Percentiles rank a stretch among this genome's conserved stretches.
Conservation (phyloP, 2,888 invertebrate species). For the Drosophila nigricruria region DNA sequence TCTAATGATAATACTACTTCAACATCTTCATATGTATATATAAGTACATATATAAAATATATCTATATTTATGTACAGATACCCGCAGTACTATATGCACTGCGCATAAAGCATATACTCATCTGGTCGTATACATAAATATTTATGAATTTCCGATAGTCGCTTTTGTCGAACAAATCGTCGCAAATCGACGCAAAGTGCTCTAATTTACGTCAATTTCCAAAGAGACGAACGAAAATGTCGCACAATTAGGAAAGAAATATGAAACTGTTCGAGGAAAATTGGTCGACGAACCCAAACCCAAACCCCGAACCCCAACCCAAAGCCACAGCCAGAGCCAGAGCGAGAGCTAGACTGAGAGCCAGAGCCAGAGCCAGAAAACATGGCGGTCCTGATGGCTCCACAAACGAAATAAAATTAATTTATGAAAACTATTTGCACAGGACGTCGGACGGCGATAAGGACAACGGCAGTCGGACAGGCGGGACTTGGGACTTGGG, state of each 20-base stretch:
- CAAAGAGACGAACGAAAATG: constrained; percentile 60
- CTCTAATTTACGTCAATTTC: constrained; percentile 78
- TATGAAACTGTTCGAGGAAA: constrained; percentile 61
- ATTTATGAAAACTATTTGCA: constrained; percentile 81
- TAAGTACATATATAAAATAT: background rate
- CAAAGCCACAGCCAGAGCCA: background rate
- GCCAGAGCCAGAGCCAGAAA: constrained; percentile 24
- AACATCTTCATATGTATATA: too few relatives aligned
- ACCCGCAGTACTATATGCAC: background rate
- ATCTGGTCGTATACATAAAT: constrained; percentile 64
- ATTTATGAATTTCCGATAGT: constrained; percentile 71
- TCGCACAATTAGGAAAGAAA: constrained; percentile 76
- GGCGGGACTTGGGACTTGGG: background rate
- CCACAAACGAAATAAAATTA: constrained; percentile 77
- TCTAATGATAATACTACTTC: constrained; percentile 7
- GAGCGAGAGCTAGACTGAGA: background rate
- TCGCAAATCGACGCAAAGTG: constrained; percentile 77
- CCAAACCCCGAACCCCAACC: background rate
- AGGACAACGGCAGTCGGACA: constrained; percentile 31
- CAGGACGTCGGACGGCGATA: constrained; percentile 63
- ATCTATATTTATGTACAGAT: constrained; percentile 3
- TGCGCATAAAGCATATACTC: constrained; percentile 43
- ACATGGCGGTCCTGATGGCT: constrained; percentile 59
- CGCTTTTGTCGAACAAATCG: constrained; percentile 64
- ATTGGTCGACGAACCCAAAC: constrained; percentile 45